Base-by-base conservation (phyloP, 1,140 invertebrate species). In the Hycleus cichorii region DNA sequence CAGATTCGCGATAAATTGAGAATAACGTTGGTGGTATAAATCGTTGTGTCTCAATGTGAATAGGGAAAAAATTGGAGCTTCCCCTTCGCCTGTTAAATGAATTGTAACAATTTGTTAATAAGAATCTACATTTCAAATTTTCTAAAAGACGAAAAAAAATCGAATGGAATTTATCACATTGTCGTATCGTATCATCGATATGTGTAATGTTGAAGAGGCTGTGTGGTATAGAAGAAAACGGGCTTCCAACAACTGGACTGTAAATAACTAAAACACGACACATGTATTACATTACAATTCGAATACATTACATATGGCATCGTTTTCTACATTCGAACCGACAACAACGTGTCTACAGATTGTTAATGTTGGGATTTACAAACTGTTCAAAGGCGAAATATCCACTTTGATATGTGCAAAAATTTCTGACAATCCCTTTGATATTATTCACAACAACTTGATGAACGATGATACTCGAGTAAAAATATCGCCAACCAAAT, bases 1-100 rank as follows among this genome's bases (percentile, higher is more conserved):
- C 39, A 55, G 58, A 63, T 65, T 52, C 58, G 49, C 60, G 58
- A 65, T 65, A 65, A 65, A 65, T 65, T 59, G 58, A 27, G 53
- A 57, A 63, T 62, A 54, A 57, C 52, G 38, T 24, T 32, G 18
- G 18, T 18, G 18, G 18, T 53, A 64, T 64, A 61, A 64, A 62
- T 64, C 59, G 62, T 44, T 48, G 42, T 59, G 57, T 56, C 53
- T 25, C 50, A 49, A 12, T 12, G 12, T 12, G 12, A 12, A 12
- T 12, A 12, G 12, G 12, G 12, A 12, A 12, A 42, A 47, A 32
- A 32, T 32, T 7, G 32, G 32, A 32, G 32, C 32, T 32, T 32
- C 32, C 32, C 32, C 32, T 32, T 7, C 32, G 32, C 4, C 7
- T 32, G 32, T 32, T 32, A 7, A 18, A 18, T 18, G 18, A 18